Evolutionary conservation across 2,113 vertebrate species (phyloP).

Genomic region (Epinephelus lanceolatus): DNA sequence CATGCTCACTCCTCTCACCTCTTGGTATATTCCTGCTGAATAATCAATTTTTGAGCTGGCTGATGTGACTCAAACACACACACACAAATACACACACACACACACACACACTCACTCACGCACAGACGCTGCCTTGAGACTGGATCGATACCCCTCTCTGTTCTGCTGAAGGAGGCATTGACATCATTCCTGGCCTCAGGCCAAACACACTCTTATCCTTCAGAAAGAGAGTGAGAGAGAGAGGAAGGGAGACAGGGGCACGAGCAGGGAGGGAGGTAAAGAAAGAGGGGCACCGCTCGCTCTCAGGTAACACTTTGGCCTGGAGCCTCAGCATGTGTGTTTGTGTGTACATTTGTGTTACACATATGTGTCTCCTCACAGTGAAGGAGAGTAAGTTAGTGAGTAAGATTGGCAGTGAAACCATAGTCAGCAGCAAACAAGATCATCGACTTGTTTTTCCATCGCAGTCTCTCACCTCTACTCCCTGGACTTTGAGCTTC

Average conservation of each 20-base stretch:
- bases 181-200: conserved; percentile 83
- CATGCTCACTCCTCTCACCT: conserved; percentile 80
- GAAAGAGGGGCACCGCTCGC: conserved; percentile 49
- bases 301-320: conserved; percentile 55
- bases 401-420: conserved; percentile 50
- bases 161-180: conserved; percentile 86
- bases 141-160: conserved; percentile 84
- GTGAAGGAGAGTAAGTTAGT: conserved; percentile 59
- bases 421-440: conserved; percentile 37
- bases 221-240: conserved; percentile 69
- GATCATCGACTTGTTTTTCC: conserved; percentile 66
- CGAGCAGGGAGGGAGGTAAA: conserved; percentile 40
- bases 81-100: conserved; percentile 50
- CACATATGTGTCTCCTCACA: conserved; percentile 44
- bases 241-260: conserved; percentile 40
- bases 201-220: conserved; percentile 84
- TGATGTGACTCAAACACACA: conserved; percentile 76
- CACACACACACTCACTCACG: conserved; percentile 24
- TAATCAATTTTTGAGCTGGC: conserved; percentile 82
- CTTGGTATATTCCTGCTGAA: conserved; percentile 82
- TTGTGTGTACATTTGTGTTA: conserved; percentile 41
- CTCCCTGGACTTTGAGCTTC: conserved; percentile 95
- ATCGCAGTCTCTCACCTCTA: conserved; percentile 86
- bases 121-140: conserved; percentile 81
- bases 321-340: conserved; percentile 47